Conservation (phyloP, 2,797 vertebrate species). For the Lagothrix lagotricha region DNA sequence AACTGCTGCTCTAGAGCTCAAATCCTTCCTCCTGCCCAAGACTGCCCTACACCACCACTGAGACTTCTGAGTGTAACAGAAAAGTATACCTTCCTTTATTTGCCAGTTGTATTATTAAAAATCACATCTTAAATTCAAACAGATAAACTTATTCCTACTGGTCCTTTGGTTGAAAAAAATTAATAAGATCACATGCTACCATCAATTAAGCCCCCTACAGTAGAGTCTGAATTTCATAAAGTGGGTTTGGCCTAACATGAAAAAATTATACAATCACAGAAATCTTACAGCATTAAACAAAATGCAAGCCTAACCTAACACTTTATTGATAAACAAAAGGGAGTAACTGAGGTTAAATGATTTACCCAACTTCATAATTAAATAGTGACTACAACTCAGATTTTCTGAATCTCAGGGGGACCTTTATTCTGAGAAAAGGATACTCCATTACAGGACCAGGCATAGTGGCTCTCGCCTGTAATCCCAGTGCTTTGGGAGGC, state of each 20-base stretch:
- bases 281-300: neutral
- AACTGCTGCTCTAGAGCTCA: neutral
- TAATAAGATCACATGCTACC: neutral
- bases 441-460: neutral
- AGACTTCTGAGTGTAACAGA: neutral
- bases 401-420: neutral
- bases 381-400: neutral
- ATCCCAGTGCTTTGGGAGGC: neutral
- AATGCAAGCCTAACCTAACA: neutral
- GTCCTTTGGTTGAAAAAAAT: constrained; percentile 9
- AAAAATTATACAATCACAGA: neutral
- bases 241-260: neutral
- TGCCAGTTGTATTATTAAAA: neutral
- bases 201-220: constrained; percentile 7
- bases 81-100: neutral
- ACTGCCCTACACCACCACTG: neutral
- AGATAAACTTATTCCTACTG: neutral
- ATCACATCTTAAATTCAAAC: neutral
- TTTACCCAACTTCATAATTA: neutral
- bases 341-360: neutral
- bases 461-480: neutral
- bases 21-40: neutral
- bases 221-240: neutral
- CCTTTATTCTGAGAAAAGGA: constrained; percentile 21
- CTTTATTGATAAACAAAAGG: neutral